phyloP scores from a whole-genome alignment of 2,797 vertebrate species.

The Lateolabrax maculatus region DNA sequence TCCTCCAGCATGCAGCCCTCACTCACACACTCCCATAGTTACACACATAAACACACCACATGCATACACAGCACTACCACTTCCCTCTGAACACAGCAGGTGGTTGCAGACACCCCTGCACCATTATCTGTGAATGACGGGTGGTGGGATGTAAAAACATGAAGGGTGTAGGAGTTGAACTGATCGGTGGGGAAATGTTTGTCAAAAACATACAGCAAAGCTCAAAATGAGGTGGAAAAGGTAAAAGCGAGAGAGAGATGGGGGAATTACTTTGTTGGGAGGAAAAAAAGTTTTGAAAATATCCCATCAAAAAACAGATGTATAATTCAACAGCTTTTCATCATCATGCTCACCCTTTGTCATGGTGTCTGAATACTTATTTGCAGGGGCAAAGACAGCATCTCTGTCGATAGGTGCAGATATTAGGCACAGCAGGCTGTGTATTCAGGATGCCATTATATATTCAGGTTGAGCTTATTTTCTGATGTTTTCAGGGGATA shows the following conservation, averaged over 20 bases:
- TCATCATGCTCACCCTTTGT: slow-evolving; percentile 70
- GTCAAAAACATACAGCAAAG: slow-evolving; percentile 55
- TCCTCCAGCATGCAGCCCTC: background rate
- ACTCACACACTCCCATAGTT: slow-evolving; percentile 15
- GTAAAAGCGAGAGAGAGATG: slow-evolving; percentile 34
- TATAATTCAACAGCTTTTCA: slow-evolving; percentile 78
- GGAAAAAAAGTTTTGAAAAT: slow-evolving; percentile 58
- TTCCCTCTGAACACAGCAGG: slow-evolving; percentile 76
- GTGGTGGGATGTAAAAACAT: slow-evolving; percentile 71
- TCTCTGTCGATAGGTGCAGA: slow-evolving; percentile 59
- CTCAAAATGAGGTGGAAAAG: slow-evolving; percentile 53
- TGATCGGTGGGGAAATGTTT: slow-evolving; percentile 66
- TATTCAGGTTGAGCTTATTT: slow-evolving; percentile 76
- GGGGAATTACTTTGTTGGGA: slow-evolving; percentile 48
- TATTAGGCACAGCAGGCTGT: slow-evolving; percentile 70
- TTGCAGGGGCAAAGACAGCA: slow-evolving; percentile 55
- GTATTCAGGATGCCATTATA: slow-evolving; percentile 70
- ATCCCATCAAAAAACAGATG: slow-evolving; percentile 71
- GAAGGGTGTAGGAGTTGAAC: slow-evolving; percentile 65
- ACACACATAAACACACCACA: slow-evolving; percentile 44
- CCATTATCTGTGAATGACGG: slow-evolving; percentile 65
- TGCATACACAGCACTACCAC: slow-evolving; percentile 36
- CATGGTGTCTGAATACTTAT: slow-evolving; percentile 66
- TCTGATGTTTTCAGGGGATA: slow-evolving; percentile 74
- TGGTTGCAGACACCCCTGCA: slow-evolving; percentile 66